Base-by-base conservation (phyloP, 2,113 vertebrate species). In the Bujurquina vittata region DNA sequence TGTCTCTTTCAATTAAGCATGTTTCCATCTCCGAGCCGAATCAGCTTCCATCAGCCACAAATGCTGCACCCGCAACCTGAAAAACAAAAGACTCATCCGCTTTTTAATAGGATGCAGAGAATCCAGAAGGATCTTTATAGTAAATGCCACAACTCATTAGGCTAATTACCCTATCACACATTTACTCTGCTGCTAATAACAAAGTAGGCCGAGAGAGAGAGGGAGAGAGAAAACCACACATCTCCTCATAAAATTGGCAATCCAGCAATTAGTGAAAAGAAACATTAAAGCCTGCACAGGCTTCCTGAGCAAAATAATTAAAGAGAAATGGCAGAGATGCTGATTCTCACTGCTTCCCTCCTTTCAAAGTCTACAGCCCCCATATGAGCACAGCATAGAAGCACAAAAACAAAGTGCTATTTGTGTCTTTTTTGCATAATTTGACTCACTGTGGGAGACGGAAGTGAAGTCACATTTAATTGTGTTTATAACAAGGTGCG, bases 91-190 rank as follows among this genome's bases (percentile, higher is more conserved):
- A 88, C 87, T 83, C 56, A 69, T 84, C 20, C n/a, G 65, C 59
- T 82, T 76, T 91, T 92, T 93, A 94, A 95, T 93, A 90, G 91
- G 84, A 90, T 90, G 92, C 93, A 88, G 84, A 85, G 84, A 92
- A 92, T 89, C 85, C 81, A 89, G 85, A 88, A 90, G 84, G 89
- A 92, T 94, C 93, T 94, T 94, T 91, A 94, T 93, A 84, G 92
- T 93, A 93, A 95, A 90, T 88, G 87, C 90, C 90, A 92, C 91
- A 93, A 92, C 93, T 95, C 91, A 92, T 95, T 94, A 94, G 85
- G 92, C 92, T 95, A 95, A 95, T 95, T 94, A 95, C 91, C 92
- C 88, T 88, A 94, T 93, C 92, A 92, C 91, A 94, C 94, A 91
- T 93, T 93, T 90, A 94, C 93, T 95, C 89, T 54, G 76, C 92